These are phyloP conservation scores for Hipparchia sbordonii DNA, from an alignment of 2,888 invertebrate species.

Conservation along the genomic window DNA sequence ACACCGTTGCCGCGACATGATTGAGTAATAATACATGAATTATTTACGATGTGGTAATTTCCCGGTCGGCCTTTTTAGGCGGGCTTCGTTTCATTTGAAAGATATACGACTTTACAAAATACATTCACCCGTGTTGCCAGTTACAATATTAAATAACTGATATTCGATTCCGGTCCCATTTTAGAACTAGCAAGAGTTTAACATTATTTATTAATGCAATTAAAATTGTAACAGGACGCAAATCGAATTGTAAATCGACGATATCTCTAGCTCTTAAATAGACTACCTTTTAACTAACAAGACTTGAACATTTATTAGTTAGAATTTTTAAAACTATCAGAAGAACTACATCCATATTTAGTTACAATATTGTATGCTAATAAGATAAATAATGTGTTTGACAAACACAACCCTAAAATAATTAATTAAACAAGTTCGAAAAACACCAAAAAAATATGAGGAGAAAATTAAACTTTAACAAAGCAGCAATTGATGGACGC, in stretches of 20 bases:
- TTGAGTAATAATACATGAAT: slow-evolving; percentile 80
- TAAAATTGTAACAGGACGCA: slow-evolving; percentile 21
- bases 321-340: too few species aligned
- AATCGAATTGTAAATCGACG: slow-evolving; percentile 13
- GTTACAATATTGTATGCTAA: too few species aligned
- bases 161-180: slow-evolving; percentile 21
- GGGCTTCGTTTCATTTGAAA: slow-evolving; percentile 47
- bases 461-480: too few species aligned
- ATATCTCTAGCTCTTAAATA: background rate
- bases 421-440: too few species aligned
- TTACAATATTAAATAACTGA: slow-evolving; percentile 26
- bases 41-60: slow-evolving; percentile 79
- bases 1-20: slow-evolving; percentile 68
- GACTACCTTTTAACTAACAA: background rate
- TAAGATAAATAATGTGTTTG: too few species aligned
- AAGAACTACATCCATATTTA: too few species aligned
- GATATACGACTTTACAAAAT: slow-evolving; percentile 41
- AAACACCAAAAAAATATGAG: too few species aligned
- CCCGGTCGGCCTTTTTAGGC: slow-evolving; percentile 65
- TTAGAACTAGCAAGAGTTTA: slow-evolving; percentile 12
- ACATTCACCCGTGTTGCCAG: slow-evolving; percentile 31
- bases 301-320: background rate
- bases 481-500: too few species aligned
- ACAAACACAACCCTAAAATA: too few species aligned
- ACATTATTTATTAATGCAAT: slow-evolving; percentile 19